Evolutionary conservation across 2,888 invertebrate genomes (phyloP).

Genomic region (Rhagonycha fulva): DNA sequence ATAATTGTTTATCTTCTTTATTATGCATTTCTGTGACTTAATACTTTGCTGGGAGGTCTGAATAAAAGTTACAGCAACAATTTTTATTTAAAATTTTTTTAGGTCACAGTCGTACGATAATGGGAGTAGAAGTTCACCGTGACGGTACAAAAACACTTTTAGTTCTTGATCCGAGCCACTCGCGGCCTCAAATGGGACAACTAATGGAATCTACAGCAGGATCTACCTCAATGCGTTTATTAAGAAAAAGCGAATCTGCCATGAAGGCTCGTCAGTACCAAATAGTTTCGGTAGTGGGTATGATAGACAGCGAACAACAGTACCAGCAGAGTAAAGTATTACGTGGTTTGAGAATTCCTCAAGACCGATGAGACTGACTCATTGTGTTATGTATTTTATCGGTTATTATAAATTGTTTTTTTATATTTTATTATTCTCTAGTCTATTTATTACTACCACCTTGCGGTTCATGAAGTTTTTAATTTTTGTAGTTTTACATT

Average conservation of each 20-base stretch:
- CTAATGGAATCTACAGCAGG: conserved; percentile 63
- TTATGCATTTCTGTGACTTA: no score
- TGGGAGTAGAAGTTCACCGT: conserved; percentile 80
- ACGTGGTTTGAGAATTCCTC: conserved; percentile 74
- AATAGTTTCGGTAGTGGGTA: conserved; percentile 78
- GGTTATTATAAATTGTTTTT: conserved; percentile 13
- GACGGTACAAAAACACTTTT: conserved; percentile 69
- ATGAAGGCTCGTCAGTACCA: conserved; percentile 88
- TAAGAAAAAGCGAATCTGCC: conserved; percentile 74
- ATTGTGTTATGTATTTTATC: not conserved
- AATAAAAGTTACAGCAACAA: no score
- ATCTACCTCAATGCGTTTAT: conserved; percentile 65
- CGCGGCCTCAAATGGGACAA: conserved; percentile 76
- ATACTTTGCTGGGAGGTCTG: no score
- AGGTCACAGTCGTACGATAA: conserved; percentile 90
- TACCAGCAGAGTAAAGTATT: conserved; percentile 81
- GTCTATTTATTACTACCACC: conserved; percentile 44
- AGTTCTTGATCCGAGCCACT: conserved; percentile 85
- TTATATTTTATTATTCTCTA: conserved; percentile 5
- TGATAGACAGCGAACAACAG: conserved; percentile 72
- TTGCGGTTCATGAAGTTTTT: conserved; percentile 46
- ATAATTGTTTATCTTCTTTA: no score
- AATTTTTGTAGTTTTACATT: conserved; percentile 27
- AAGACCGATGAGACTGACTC: conserved; percentile 64
- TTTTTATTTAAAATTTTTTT: conserved; percentile 16